These are phyloP conservation scores for Melieria crassipennis DNA, from an alignment of 2,888 invertebrate species.

Conservation along the genomic window DNA sequence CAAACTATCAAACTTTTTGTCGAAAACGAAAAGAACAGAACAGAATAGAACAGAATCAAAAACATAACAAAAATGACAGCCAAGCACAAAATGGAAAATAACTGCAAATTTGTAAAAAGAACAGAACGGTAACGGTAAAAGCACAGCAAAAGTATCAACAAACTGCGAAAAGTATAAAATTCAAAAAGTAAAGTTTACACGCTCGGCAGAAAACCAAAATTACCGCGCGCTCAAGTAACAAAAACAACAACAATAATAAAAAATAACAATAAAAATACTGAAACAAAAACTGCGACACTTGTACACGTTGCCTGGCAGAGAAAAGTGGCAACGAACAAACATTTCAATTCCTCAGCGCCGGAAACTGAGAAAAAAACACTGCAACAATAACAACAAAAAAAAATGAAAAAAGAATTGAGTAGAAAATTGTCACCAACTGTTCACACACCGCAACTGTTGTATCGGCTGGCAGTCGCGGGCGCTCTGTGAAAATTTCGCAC, in stretches of 20 bases:
- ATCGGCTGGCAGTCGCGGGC: too few species aligned
- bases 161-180: constrained; percentile 13
- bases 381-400: too few species aligned
- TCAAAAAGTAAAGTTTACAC: constrained; percentile 25
- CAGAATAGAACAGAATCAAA: not conserved
- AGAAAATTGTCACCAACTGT: constrained; percentile 15
- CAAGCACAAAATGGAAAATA: not conserved
- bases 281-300: not conserved
- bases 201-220: constrained; percentile 20
- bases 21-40: not conserved
- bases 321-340: not conserved
- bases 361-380: not conserved
- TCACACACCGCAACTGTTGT: not conserved
- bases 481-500: too few species aligned
- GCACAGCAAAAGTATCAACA: not conserved
- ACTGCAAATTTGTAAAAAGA: not conserved
- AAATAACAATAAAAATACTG: not conserved
- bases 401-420: not conserved
- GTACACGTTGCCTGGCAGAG: too few species aligned
- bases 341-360: constrained; percentile 17
- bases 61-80: not conserved
- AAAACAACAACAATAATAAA: not conserved
- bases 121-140: not conserved
- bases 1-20: constrained; percentile 27
- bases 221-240: not conserved